Evolutionary conservation across 64 coral and sea anemone species (phyloP), one percentile per base, ranked within the genome.

Genomic region (Actinia tenebrosa): DNA sequence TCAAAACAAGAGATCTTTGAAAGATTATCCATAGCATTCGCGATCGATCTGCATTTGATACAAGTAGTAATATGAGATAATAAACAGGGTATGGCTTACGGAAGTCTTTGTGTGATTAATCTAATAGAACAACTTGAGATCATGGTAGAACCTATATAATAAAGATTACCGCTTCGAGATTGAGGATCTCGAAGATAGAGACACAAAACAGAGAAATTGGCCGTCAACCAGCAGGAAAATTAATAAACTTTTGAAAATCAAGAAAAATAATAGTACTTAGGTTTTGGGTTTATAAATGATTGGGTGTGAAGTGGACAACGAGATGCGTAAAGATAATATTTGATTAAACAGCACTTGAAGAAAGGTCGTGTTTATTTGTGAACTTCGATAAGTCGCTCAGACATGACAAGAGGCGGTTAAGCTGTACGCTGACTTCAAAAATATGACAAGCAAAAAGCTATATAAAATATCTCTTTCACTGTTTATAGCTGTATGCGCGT

Each of bases 321-420:
- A 66, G 19, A 20, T 23, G 63, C n/a, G 20, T 20, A 66, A 66
- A 66, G 63, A 23, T 10, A 9, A 25, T 23, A 25, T 23, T 66
- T 66, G 63, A 66, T 66, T 66, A 66, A 66, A 66, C 10, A n/a
- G 63, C n/a, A 66, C 22, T 66, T 66, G 22, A 66, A n/a, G 3
- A 61, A 66, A 23, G 63, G 63, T 66, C 63, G 63, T 66, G 63
- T 66, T 66, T 66, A 66, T 66, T 66, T 66, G 63, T 66, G 63
- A 66, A 66, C 63, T 66, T 66, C 63, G 7, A 66, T 66, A 66
- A 66, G 63, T 20, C 63, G n/a, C 20, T 10, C 63, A 66, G 63
- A 66, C 63, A 66, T 9, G n/a, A 66, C 13, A 58, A 58, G 56
- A 58, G 56, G 55, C 55, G 55, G 55, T 56, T 56, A 66, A 66